These are phyloP conservation scores for Apistogramma diplotaenia DNA, from an alignment of 2,113 vertebrate species.

Conservation along the genomic window DNA sequence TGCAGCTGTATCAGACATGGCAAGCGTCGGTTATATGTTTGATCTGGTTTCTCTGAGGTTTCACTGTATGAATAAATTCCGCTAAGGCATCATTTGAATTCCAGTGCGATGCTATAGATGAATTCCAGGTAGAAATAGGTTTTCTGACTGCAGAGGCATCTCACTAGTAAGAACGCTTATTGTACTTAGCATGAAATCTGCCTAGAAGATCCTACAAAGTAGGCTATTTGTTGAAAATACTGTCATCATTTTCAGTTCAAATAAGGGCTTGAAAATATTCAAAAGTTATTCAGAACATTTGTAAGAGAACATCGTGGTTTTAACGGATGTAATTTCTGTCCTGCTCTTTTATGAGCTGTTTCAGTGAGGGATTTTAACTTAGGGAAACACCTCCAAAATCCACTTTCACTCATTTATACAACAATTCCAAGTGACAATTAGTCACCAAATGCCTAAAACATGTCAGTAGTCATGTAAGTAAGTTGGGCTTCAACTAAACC, in stretches of 20 bases:
- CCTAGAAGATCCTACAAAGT: not conserved
- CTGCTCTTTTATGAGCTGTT: not conserved
- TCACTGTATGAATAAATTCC: conserved; percentile 6
- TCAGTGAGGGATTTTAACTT: not conserved
- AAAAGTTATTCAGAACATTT: not conserved
- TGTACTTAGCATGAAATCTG: not conserved
- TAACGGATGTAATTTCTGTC: not conserved
- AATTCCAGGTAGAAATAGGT: not conserved
- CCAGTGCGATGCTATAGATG: not conserved
- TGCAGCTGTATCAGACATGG: conserved; percentile 1
- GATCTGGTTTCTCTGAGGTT: conserved; percentile 2
- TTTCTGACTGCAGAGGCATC: not conserved
- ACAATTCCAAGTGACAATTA: not conserved
- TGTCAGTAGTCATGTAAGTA: not conserved
- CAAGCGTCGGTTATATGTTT: not conserved
- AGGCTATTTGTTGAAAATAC: not conserved
- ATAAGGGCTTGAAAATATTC: not conserved
- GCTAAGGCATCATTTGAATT: not conserved
- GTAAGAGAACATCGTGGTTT: not conserved
- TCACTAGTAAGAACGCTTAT: not conserved
- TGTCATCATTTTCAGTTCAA: not conserved
- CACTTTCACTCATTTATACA: not conserved
- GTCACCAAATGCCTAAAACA: not conserved
- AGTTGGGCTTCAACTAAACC: not conserved
- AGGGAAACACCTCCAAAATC: not conserved